Conservation (phyloP, 2,797 vertebrate species). For the Lerista edwardsae region DNA sequence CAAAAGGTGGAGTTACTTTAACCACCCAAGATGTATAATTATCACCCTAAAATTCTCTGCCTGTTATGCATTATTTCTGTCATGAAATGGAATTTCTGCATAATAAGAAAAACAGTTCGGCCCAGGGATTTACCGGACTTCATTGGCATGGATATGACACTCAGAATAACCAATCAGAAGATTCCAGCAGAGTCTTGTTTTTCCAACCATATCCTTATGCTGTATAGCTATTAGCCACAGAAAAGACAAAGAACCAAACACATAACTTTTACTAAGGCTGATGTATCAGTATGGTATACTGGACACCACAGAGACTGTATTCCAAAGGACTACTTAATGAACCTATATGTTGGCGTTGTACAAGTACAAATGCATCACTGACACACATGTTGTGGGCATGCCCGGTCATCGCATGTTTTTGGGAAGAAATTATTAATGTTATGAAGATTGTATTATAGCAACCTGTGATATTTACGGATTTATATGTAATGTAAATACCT, state of each 20-base stretch:
- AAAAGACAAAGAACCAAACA: constrained; percentile 25
- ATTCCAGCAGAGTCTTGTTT: neutral
- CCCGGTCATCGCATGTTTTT: too few species aligned
- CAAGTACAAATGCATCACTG: too few species aligned
- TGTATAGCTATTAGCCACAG: constrained; percentile 32
- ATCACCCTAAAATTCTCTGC: constrained; percentile 60
- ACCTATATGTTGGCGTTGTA: too few species aligned
- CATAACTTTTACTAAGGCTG: constrained; percentile 39
- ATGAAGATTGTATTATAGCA: too few species aligned
- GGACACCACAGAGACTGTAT: too few species aligned
- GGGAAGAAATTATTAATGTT: too few species aligned
- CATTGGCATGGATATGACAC: constrained; percentile 40
- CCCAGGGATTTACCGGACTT: constrained; percentile 57
- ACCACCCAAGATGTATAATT: constrained; percentile 66
- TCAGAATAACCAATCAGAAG: constrained; percentile 44
- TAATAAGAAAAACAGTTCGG: constrained; percentile 53
- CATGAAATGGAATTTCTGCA: constrained; percentile 59
- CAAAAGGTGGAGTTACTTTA: constrained; percentile 60
- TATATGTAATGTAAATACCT: too few species aligned
- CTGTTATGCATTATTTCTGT: constrained; percentile 59
- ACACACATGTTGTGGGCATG: too few species aligned
- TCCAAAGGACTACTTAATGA: too few species aligned
- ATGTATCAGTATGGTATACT: too few species aligned
- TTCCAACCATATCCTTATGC: constrained; percentile 17
- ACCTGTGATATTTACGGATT: too few species aligned